These are phyloP conservation scores for Linurgus olivaceus DNA, from an alignment of 2,797 vertebrate genomes.

Conservation along the genomic window DNA sequence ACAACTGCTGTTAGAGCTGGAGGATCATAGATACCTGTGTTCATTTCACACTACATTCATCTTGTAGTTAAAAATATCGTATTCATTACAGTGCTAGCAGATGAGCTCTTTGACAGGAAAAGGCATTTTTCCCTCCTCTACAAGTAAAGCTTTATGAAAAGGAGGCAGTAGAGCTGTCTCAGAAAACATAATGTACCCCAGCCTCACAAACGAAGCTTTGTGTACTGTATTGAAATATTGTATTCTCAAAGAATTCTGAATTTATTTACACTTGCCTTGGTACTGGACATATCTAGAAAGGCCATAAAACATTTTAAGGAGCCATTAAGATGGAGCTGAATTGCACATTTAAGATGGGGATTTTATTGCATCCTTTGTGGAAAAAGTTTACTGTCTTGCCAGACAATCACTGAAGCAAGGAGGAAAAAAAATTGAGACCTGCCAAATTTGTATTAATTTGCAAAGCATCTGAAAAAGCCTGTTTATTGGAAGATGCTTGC, in stretches of 20 bases:
- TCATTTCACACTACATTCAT: conserved; percentile 47
- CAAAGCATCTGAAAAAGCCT: neutral
- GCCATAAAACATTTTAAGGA: neutral
- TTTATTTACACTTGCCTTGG: conserved; percentile 47
- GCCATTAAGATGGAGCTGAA: neutral
- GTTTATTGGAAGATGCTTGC: neutral
- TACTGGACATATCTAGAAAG: neutral
- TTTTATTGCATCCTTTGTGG: neutral
- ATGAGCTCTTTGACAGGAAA: conserved; percentile 52
- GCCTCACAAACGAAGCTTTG: conserved; percentile 49
- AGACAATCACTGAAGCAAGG: neutral
- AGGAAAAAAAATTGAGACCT: neutral
- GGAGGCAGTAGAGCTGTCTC: conserved; percentile 12
- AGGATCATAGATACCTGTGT: conserved; percentile 52
- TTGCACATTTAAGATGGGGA: neutral
- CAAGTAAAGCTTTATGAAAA: conserved; percentile 46
- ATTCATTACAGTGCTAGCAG: conserved; percentile 54
- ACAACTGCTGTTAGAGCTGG: conserved; percentile 18
- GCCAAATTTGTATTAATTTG: neutral
- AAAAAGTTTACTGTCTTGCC: neutral
- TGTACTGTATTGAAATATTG: conserved; percentile 57
- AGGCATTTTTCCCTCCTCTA: neutral
- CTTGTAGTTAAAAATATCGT: neutral
- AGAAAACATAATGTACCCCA: conserved; percentile 23
- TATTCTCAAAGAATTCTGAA: conserved; percentile 27